Conservation (phyloP, 2,888 invertebrate genomes). For the Hemicrepidius hirtus region DNA sequence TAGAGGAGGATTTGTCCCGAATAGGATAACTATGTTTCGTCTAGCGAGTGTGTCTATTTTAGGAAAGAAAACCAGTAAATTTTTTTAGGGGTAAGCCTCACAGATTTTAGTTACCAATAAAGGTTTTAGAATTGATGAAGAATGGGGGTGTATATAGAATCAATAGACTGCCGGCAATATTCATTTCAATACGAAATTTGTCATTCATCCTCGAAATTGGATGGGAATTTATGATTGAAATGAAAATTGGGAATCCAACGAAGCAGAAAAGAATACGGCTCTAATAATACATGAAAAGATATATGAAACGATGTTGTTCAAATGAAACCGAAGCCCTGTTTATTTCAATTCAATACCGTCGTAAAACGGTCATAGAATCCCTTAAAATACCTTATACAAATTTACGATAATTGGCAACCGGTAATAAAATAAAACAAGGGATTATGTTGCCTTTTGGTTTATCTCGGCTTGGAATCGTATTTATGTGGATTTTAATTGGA, state of each 20-base stretch:
- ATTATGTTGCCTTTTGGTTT: conserved; percentile 64
- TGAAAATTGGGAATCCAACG: conserved; percentile 69
- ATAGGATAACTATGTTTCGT: too few species aligned
- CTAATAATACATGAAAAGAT: conserved; percentile 67
- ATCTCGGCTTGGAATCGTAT: conserved; percentile 51
- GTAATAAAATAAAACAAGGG: conserved; percentile 65
- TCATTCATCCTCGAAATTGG: conserved; percentile 72
- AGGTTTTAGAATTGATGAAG: conserved; percentile 60
- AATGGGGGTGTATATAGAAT: conserved; percentile 65
- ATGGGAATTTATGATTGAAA: conserved; percentile 73
- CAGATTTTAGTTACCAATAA: conserved; percentile 58
- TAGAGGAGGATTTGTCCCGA: too few species aligned
- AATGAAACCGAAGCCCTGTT: conserved; percentile 60
- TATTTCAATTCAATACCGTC: conserved; percentile 63
- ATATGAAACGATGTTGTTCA: conserved; percentile 55
- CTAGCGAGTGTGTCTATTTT: too few species aligned
- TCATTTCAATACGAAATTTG: conserved; percentile 72
- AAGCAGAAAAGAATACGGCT: conserved; percentile 68
- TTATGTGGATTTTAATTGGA: conserved; percentile 54
- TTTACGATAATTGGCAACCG: conserved; percentile 66
- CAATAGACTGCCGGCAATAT: conserved; percentile 70
- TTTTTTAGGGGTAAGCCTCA: conserved; percentile 49
- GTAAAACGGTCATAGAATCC: conserved; percentile 64
- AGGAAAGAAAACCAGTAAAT: conserved; percentile 25
- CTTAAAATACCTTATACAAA: conserved; percentile 65